These are phyloP conservation scores for Sialia sialis DNA, from an alignment of 2,113 vertebrate species.

Conservation along the genomic window DNA sequence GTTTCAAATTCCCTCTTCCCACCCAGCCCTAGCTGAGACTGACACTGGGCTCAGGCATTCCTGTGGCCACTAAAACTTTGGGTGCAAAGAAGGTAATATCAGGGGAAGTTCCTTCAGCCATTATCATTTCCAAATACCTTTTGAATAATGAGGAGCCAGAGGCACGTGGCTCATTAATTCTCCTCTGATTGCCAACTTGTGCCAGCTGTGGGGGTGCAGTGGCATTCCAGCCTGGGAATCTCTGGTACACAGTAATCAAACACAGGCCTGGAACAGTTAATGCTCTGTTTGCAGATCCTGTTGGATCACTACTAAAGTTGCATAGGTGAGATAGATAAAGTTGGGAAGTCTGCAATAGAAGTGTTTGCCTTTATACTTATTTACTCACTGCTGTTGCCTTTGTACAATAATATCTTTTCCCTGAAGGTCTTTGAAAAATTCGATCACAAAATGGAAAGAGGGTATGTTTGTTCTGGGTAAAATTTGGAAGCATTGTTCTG, in stretches of 20 bases:
- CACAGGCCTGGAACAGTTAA: not conserved
- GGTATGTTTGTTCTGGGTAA: constrained; percentile 45
- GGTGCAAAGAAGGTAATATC: not conserved
- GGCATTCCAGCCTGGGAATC: not conserved
- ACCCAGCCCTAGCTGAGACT: not conserved
- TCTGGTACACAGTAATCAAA: not conserved
- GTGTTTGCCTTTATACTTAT: constrained; percentile 44
- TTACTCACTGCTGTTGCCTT: constrained; percentile 46
- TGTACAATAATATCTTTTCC: constrained; percentile 49
- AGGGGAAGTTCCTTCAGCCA: not conserved
- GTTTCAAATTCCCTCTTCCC: not conserved
- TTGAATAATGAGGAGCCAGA: not conserved
- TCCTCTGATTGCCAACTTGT: not conserved
- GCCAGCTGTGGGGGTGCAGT: not conserved
- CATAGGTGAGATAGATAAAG: constrained; percentile 11
- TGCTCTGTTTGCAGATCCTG: constrained; percentile 20
- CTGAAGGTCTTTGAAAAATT: constrained; percentile 59
- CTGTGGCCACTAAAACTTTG: not conserved
- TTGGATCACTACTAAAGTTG: constrained; percentile 25
- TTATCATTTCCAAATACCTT: not conserved
- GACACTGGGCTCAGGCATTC: not conserved
- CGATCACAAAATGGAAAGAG: constrained; percentile 51
- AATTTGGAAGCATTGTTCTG: constrained; percentile 47
- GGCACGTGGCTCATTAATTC: not conserved
- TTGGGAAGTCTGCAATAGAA: constrained; percentile 6